Conservation (phyloP, 2,888 invertebrate species). For the Apodemia mormo region DNA sequence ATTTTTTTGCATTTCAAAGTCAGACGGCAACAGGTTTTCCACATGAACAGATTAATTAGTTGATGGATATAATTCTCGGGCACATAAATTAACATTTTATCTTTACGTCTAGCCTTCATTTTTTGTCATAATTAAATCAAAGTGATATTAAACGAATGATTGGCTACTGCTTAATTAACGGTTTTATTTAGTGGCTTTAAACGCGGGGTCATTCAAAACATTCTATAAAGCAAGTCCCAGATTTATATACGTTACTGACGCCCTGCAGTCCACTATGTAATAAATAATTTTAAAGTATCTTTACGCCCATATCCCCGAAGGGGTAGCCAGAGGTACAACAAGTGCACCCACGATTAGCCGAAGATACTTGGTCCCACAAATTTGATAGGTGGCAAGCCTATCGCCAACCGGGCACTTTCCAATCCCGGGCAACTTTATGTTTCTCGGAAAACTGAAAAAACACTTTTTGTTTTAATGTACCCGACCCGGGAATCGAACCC, state of each 20-base stretch:
- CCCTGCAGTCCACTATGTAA: too few species aligned
- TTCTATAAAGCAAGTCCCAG: conserved; percentile 1
- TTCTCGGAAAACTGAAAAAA: too few species aligned
- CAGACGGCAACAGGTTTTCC: conserved; percentile 19
- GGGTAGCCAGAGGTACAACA: too few species aligned
- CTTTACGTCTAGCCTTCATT: conserved; percentile 32
- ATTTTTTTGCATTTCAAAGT: conserved; percentile 6
- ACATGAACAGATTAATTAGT: conserved; percentile 22
- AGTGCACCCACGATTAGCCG: too few species aligned
- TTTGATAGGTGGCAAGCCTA: too few species aligned
- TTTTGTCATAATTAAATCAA: conserved; percentile 27
- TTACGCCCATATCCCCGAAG: too few species aligned
- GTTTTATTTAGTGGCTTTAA: background rate
- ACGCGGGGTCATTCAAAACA: background rate
- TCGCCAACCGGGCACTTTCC: too few species aligned
- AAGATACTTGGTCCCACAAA: too few species aligned
- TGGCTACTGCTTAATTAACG: conserved; percentile 18
- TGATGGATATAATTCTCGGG: background rate
- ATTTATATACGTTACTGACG: background rate
- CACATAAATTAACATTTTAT: conserved; percentile 28
- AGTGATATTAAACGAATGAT: conserved; percentile 22
- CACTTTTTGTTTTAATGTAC: too few species aligned
- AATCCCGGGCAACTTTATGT: too few species aligned
- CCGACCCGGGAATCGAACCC: too few species aligned
- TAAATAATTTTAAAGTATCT: too few species aligned